Percentiles rank a stretch among this genome's conserved stretches.
Conservation (phyloP, 2,888 invertebrate genomes). For the Microplitis deprimator region DNA sequence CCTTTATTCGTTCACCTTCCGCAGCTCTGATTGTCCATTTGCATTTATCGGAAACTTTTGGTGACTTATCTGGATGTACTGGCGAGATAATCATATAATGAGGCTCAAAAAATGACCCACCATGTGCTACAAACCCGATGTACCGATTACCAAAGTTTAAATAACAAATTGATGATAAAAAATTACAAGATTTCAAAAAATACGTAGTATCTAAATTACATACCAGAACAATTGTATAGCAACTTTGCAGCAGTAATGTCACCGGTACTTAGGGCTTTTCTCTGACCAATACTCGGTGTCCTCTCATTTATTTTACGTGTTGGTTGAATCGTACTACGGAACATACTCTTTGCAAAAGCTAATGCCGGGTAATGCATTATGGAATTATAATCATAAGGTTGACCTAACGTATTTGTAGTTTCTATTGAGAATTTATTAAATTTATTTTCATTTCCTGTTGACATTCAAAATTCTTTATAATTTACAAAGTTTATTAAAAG, state of each 20-base stretch:
- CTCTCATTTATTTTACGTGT: background rate
- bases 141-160: no score
- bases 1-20: background rate
- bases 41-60: background rate
- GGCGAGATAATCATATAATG: no score
- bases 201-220: background rate
- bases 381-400: conserved; percentile 49
- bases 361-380: conserved; percentile 52
- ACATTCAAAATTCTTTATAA: no score
- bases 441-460: no score
- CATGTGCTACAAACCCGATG: no score
- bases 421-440: no score
- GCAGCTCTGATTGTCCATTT: background rate
- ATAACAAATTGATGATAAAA: no score
- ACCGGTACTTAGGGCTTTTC: background rate
- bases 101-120: background rate
- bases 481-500: no score
- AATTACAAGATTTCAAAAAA: no score
- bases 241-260: background rate
- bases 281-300: background rate
- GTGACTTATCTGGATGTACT: background rate
- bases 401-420: background rate
- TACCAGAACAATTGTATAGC: background rate
- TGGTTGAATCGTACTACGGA: background rate
- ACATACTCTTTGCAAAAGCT: conserved; percentile 38